Conservation (phyloP, 2,888 invertebrate species). For the Spodoptera picta region DNA sequence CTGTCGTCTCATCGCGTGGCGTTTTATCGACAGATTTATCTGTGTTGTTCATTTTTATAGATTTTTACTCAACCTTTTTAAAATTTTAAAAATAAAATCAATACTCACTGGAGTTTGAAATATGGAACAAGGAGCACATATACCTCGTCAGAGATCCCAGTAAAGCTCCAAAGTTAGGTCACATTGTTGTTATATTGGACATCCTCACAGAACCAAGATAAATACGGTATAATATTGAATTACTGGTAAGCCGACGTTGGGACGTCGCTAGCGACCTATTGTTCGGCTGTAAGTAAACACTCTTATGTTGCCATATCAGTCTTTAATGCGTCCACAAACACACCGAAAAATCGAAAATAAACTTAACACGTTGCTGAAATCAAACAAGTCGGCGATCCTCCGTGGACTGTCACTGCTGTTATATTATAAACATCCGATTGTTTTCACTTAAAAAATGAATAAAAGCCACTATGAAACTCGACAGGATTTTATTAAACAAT, state of each 20-base stretch:
- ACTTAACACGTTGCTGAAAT: constrained; percentile 67
- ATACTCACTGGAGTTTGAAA: constrained; percentile 44
- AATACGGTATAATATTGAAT: constrained; percentile 69
- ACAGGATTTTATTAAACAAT: constrained; percentile 58
- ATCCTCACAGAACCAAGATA: constrained; percentile 64
- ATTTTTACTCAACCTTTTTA: background rate
- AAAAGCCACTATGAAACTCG: constrained; percentile 47
- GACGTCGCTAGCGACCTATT: constrained; percentile 71
- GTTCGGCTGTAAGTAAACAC: constrained; percentile 77
- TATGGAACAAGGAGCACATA: constrained; percentile 33
- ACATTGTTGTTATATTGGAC: constrained; percentile 63
- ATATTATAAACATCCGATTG: constrained; percentile 55
- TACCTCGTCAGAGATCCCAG: constrained; percentile 27
- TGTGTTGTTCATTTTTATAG: constrained; percentile 64
- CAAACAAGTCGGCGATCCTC: constrained; percentile 63
- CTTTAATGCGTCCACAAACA: constrained; percentile 78
- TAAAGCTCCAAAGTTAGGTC: constrained; percentile 46
- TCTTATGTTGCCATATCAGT: constrained; percentile 81
- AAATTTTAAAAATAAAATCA: constrained; percentile 44
- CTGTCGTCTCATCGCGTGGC: constrained; percentile 60
- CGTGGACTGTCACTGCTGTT: constrained; percentile 45
- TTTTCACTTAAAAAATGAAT: constrained; percentile 40
- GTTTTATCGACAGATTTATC: constrained; percentile 60
- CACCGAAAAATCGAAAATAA: constrained; percentile 74
- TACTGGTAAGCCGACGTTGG: constrained; percentile 58